A percentile compares a stretch with the other conserved stretches of the same genome.
Evolutionary conservation across 2,888 invertebrate genomes (phyloP).

Genomic region (Hydrotaea diabolus): DNA sequence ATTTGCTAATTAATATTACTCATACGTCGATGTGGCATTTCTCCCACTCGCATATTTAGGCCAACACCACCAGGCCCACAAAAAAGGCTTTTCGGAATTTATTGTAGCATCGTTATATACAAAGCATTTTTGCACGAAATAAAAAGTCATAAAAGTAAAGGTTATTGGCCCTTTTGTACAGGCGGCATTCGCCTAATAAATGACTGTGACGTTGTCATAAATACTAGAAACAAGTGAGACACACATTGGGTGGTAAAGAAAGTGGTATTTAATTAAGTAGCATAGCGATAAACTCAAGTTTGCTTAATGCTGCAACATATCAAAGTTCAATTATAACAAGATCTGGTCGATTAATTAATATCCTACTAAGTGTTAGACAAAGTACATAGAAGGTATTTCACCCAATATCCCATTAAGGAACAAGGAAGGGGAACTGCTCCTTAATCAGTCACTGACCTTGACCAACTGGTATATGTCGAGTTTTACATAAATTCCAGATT

Average conservation of each 20-base stretch:
- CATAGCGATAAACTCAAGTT: neutral
- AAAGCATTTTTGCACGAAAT: neutral
- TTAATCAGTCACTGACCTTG: no score
- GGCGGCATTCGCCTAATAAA: neutral
- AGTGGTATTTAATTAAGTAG: neutral
- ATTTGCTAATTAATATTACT: constrained; percentile 22
- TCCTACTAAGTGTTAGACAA: no score
- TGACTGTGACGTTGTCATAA: neutral
- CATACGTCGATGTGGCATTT: constrained; percentile 7
- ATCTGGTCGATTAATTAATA: no score
- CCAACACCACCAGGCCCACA: no score
- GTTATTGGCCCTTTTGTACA: neutral
- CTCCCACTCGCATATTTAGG: neutral
- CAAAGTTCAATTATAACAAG: no score
- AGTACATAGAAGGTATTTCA: no score
- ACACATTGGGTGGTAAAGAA: neutral
- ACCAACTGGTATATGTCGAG: no score
- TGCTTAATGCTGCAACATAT: no score
- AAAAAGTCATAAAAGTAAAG: neutral
- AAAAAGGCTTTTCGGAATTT: neutral
- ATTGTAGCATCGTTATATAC: neutral
- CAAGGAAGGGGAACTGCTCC: no score
- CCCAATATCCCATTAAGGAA: no score
- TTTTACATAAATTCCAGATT: no score
- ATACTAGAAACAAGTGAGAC: neutral